Evolutionary conservation across 2,113 vertebrate species (phyloP), one percentile per base, ranked within the genome.

Genomic region (Gymnocephalus cernua): DNA sequence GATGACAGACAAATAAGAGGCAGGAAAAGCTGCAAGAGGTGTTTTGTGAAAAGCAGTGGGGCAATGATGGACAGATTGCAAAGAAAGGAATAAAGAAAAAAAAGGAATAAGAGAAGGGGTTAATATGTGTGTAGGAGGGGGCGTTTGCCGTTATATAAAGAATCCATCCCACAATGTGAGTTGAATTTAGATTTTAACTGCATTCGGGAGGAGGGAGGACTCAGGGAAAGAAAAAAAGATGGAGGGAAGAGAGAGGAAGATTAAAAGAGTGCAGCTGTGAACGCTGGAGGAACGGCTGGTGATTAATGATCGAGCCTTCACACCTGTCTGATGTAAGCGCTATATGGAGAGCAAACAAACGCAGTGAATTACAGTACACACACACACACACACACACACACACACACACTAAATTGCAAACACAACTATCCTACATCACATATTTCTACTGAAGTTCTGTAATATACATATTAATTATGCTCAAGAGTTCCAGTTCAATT

Each of bases 151-250:
- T 82, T 38, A 65, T 38, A 51, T 57, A 63, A 61, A 81, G 66
- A 77, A 90, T 86, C 81, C 75, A 86, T 72, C 65, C 68, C 48
- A 61, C 77, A 44, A 27, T 79, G 91, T 88, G 89, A 88, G 70
- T 75, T 73, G 93, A 94, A 93, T 92, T 85, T 88, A 75, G 87
- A 93, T 87, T 65, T 57, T n/a, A 63, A 74, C 38, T 56, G 74
- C 32, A 66, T 81, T 58, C 3, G 1, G 65, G 38, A 70, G 48
- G 68, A 51, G 23, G 54, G 45, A 51, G 21, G 45, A 19, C 7
- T 6, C 0, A 4, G 10, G 9, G 21, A 9, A n/a, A 45, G 11
- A 6, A 25, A 16, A 47, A 23, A 62, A 25, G 61, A 58, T 4
- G 18, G 59, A 59, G 3, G 25, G 25, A 67, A 32, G 38, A 67